Percentiles rank a stretch among this genome's conserved stretches.
Conservation (phyloP, 2,797 vertebrate species). For the Microctenopoma lineatum region DNA sequence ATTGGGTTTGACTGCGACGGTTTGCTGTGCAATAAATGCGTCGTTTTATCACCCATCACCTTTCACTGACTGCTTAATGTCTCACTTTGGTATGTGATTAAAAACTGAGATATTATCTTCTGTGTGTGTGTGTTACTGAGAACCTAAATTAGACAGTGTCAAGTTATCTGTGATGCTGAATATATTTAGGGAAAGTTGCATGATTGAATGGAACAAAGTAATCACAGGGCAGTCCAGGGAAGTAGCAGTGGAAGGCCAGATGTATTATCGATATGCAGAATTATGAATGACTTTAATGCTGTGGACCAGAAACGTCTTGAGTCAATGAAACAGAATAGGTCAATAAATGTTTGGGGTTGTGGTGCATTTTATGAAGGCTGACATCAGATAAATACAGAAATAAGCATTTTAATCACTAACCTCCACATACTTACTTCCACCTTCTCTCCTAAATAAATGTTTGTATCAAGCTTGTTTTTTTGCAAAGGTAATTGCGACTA, state of each 20-base stretch:
- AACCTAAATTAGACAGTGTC: constrained; percentile 10
- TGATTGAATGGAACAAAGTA: constrained; percentile 24
- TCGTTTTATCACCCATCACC: constrained; percentile 42
- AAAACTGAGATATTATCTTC: constrained; percentile 49
- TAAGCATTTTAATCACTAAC: too few species aligned
- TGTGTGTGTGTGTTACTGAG: not conserved
- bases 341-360: not conserved
- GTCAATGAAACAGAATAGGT: not conserved
- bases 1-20: constrained; percentile 53
- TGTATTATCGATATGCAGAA: not conserved
- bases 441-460: too few species aligned
- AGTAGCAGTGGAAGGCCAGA: not conserved
- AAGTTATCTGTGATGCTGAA: not conserved
- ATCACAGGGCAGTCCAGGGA: not conserved
- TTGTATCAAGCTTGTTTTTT: too few species aligned
- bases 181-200: not conserved
- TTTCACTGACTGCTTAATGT: constrained; percentile 43
- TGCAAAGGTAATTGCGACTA: too few species aligned
- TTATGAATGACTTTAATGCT: not conserved
- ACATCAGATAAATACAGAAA: too few species aligned
- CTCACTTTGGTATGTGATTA: constrained; percentile 55
- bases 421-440: too few species aligned
- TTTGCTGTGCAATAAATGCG: constrained; percentile 41
- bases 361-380: not conserved
- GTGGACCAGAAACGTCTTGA: too few species aligned